Percentiles rank a stretch among this genome's conserved stretches.
Evolutionary conservation across 2,888 invertebrate genomes (phyloP).

Genomic region (Sphaerophoria rueppellii): DNA sequence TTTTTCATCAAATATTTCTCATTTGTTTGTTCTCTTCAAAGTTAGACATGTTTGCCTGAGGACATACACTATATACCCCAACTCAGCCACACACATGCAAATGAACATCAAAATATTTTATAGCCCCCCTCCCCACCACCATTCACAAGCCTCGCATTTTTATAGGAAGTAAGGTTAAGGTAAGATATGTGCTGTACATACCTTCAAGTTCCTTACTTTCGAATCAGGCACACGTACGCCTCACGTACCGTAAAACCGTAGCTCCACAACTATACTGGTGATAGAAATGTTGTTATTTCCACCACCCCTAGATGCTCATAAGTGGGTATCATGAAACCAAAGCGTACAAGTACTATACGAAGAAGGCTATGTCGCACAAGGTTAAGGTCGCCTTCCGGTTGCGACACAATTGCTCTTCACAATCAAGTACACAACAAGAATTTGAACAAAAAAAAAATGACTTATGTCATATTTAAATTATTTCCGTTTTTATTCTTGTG

Average conservation of each 20-base stretch:
- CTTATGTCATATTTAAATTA: conserved; percentile 53
- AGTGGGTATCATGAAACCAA: conserved; percentile 22
- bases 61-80: not conserved
- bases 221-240: not conserved
- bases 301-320: not conserved
- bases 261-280: not conserved
- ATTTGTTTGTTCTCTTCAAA: not conserved
- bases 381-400: conserved; percentile 41
- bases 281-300: not conserved
- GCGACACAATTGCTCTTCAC: conserved; percentile 46
- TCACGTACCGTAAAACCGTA: conserved; percentile 12
- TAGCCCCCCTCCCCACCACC: not conserved
- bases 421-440: conserved; percentile 11
- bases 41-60: conserved; percentile 19
- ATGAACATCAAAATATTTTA: conserved; percentile 17
- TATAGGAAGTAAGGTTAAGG: no score
- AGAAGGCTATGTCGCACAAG: conserved; percentile 42
- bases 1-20: not conserved
- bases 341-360: conserved; percentile 43
- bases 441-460: conserved; percentile 12
- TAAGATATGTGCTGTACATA: conserved; percentile 16
- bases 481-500: not conserved
- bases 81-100: conserved; percentile 29
- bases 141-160: not conserved
- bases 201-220: conserved; percentile 38